Percentiles rank a stretch among this genome's conserved stretches.
Evolutionary conservation across 2,797 vertebrate genomes (phyloP).

Genomic region (Threskiornis aethiopicus): DNA sequence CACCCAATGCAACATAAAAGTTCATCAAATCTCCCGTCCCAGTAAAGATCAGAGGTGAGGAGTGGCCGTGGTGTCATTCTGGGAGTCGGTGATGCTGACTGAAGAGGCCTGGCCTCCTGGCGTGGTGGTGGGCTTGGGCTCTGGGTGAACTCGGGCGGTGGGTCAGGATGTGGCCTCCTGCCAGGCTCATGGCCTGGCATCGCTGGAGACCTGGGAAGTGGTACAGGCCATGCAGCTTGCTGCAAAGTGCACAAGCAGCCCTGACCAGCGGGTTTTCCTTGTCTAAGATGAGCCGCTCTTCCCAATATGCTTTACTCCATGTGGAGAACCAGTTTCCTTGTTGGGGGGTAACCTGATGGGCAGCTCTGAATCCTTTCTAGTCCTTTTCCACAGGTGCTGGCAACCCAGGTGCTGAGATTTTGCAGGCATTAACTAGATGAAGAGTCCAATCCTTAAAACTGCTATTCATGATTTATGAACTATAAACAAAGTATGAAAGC

Average conservation of each 20-base stretch:
- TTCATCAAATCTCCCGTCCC: not conserved
- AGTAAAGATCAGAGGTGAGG: not conserved
- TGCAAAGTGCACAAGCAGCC: not conserved
- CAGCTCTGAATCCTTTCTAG: not conserved
- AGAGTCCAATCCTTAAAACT: not conserved
- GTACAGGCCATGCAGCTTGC: not conserved
- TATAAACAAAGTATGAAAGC: not conserved
- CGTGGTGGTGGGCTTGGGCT: accelerated
- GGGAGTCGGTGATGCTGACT: not conserved
- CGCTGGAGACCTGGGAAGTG: accelerated
- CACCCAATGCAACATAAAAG: not conserved
- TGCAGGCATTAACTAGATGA: not conserved
- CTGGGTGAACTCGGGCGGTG: not conserved
- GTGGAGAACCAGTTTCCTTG: not conserved
- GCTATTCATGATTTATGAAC: not conserved
- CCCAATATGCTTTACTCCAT: not conserved
- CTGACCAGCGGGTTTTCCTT: not conserved
- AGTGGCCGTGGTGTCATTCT: too few relatives aligned
- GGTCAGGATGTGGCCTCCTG: not conserved
- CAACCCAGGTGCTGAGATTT: not conserved
- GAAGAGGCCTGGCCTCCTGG: not conserved
- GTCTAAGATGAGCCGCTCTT: not conserved
- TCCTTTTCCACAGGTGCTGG: not conserved
- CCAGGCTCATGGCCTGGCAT: not conserved
- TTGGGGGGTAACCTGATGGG: not conserved